Evolutionary conservation across 2,797 vertebrate genomes (phyloP).

Genomic region (Microhierax caerulescens): DNA sequence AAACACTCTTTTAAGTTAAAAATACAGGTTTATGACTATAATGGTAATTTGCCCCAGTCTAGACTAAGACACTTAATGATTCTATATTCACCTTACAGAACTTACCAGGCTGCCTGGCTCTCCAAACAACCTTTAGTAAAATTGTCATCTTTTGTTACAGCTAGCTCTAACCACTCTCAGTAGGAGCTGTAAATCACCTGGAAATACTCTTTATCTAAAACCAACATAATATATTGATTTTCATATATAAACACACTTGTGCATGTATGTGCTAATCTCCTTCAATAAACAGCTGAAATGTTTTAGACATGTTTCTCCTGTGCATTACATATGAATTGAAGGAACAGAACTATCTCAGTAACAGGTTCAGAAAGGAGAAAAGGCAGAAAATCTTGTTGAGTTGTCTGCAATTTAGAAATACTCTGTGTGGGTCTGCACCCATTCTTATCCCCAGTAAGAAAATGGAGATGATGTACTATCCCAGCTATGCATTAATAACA

Average conservation of each 20-base stretch:
- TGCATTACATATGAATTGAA: neutral
- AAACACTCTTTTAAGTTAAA: neutral
- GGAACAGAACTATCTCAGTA: neutral
- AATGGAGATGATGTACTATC: constrained; percentile 31
- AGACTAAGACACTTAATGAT: neutral
- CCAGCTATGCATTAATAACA: constrained; percentile 44
- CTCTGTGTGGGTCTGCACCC: neutral
- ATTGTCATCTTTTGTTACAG: neutral
- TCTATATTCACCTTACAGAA: neutral
- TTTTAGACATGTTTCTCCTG: neutral
- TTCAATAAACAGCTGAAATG: neutral
- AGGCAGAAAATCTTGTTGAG: neutral
- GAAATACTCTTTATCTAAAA: neutral
- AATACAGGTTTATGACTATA: neutral
- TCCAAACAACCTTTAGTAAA: neutral
- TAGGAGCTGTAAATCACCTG: neutral
- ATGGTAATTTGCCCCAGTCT: neutral
- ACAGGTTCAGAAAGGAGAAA: neutral
- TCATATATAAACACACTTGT: neutral
- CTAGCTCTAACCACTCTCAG: neutral
- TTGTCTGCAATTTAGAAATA: constrained; percentile 12
- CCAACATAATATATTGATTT: neutral
- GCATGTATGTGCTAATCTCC: neutral
- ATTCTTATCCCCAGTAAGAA: constrained; percentile 21
- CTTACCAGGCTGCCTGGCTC: neutral